Evolutionary conservation across 2,888 invertebrate genomes (phyloP).

Genomic region (Listrodromus nycthemerus): DNA sequence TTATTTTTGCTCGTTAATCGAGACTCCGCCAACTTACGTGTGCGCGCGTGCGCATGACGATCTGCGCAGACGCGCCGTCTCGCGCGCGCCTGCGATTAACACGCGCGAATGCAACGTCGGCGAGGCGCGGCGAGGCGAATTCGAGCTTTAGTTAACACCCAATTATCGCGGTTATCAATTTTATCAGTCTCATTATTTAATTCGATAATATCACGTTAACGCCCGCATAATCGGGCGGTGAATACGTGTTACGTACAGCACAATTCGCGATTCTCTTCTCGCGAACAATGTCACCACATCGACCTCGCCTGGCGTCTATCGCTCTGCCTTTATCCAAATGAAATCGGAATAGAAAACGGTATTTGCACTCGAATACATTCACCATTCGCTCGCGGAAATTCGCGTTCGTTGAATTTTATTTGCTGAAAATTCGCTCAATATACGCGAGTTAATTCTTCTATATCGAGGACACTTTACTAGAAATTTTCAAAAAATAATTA

Average conservation of each 20-base stretch:
- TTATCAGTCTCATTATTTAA: conserved; percentile 46
- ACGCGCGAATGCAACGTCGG: conserved; percentile 2
- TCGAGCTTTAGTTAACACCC: conserved; percentile 25
- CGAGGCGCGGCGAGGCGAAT: not conserved
- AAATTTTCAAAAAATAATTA: too few species aligned
- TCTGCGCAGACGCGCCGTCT: not conserved
- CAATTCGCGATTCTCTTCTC: not conserved
- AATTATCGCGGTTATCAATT: conserved; percentile 46
- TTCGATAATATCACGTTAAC: conserved; percentile 42
- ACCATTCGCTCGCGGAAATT: not conserved
- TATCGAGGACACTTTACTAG: too few species aligned
- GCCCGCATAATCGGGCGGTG: conserved; percentile 7
- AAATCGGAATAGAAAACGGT: conserved; percentile 29
- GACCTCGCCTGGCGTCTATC: not conserved
- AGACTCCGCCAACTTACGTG: not conserved
- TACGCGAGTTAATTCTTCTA: too few species aligned
- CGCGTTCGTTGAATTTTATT: not conserved
- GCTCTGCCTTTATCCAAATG: conserved; percentile 32
- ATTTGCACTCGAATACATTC: conserved; percentile 4
- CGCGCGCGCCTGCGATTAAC: not conserved
- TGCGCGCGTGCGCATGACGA: not conserved
- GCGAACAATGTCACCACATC: conserved; percentile 13
- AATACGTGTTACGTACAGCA: not conserved
- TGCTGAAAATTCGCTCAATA: not conserved
- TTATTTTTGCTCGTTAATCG: not conserved